Base-by-base conservation (phyloP, 2,797 vertebrate genomes). In the Thunnus albacares region DNA sequence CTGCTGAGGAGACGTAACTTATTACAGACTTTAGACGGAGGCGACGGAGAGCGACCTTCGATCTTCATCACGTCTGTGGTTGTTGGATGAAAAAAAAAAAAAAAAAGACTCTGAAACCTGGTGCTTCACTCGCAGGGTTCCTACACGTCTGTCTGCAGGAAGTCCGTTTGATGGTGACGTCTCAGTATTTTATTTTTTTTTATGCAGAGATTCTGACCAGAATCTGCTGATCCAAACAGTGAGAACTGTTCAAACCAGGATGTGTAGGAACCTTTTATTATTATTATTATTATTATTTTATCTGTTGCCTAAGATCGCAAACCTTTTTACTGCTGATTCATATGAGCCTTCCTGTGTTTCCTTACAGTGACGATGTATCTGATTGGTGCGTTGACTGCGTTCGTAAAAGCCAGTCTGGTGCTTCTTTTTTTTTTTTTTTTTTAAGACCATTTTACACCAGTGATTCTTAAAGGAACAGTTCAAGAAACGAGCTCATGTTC, bases 1-100 rank as follows among this genome's bases (percentile, higher is more conserved):
- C 74, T 68, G 63, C 59, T 56, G 67, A 73, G 65, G 24, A 71
- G 73, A 55, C 18, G 82, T 93, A 85, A 90, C 87, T 93, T 92
- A 90, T 89, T 84, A 60, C 75, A 59, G 55, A 41, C 58, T 66
- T 62, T 70, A 49, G 5, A 30, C 41, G 45, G 43, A 65, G 59
- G 58, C 41, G 10, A 35, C 43, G 28, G 28, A 1, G 55, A n/a
- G 51, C 6, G 30, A 28, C 15, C 30, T 45, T 20, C 24, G 28
- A 30, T 79, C 30, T 1, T n/a, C 28, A 82, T 88, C 79, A 63
- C 35, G 74, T 77, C 18, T 76, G 80, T 62, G 51, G 17, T 52
- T 10, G 30, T 35, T 26, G 22, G 47, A 49, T 43, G 7, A 55
- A 15, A 53, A 30, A 4, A 28, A 28, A 28, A 28, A 28, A 28